Percentiles rank a stretch among this genome's conserved stretches.
These are phyloP conservation scores for Labrus mixtus DNA, from an alignment of 2,113 vertebrate species.

Conservation along the genomic window DNA sequence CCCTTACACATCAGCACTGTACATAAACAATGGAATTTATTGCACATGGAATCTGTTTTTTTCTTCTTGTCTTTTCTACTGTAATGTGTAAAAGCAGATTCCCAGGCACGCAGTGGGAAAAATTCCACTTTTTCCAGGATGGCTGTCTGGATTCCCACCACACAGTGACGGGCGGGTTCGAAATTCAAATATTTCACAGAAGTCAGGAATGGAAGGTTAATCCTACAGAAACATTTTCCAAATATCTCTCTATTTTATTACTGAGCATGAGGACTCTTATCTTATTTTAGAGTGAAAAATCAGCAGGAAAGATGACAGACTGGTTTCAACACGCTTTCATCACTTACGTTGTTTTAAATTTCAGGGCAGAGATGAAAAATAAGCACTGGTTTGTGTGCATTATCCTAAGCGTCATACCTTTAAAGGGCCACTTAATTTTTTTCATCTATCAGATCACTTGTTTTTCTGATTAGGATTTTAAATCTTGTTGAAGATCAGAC, in stretches of 20 bases:
- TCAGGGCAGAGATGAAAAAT: background rate
- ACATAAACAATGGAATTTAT: constrained; percentile 47
- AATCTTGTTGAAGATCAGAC: no score
- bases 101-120: constrained; percentile 26
- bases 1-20: constrained; percentile 45
- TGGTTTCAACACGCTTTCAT: background rate
- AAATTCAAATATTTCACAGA: constrained; percentile 26
- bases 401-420: background rate
- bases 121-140: constrained; percentile 35
- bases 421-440: background rate
- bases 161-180: constrained; percentile 33
- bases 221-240: constrained; percentile 6
- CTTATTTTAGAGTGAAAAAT: background rate
- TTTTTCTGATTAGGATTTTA: no score
- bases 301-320: background rate
- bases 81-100: constrained; percentile 27
- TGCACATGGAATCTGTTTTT: constrained; percentile 17
- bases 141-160: constrained; percentile 34
- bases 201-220: constrained; percentile 20
- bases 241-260: background rate
- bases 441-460: no score
- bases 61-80: background rate
- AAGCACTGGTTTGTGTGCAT: background rate
- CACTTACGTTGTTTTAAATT: background rate
- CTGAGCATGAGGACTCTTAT: background rate